Conservation (phyloP, 1,140 invertebrate species). For the Solenopsis invicta region DNA sequence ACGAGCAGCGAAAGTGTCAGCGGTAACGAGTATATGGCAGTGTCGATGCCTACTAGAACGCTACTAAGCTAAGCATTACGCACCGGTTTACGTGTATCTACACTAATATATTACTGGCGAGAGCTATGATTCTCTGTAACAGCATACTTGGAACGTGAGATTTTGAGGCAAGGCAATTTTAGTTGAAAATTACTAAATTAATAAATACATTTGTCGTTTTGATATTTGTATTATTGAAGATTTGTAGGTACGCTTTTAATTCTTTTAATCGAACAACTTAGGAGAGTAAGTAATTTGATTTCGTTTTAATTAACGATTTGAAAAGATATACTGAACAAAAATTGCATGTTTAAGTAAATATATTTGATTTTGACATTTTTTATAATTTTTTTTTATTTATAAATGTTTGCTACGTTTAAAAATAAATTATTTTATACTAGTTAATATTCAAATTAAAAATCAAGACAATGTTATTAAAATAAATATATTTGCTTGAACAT, state of each 20-base stretch:
- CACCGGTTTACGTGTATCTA: constrained; percentile 21
- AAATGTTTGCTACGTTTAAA: too few species aligned
- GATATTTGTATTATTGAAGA: neutral
- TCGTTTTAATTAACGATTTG: constrained; percentile 5
- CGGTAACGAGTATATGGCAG: constrained; percentile 49
- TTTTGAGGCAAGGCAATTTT: neutral
- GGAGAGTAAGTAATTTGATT: neutral
- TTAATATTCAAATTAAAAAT: too few species aligned
- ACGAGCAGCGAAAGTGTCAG: constrained; percentile 45
- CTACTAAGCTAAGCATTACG: constrained; percentile 49
- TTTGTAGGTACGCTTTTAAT: neutral
- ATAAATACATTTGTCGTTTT: neutral
- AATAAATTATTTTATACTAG: too few species aligned
- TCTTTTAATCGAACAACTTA: neutral
- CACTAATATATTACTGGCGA: constrained; percentile 34
- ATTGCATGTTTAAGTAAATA: too few species aligned
- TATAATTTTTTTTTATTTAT: too few species aligned
- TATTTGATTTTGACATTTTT: too few species aligned
- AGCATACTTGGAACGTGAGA: neutral
- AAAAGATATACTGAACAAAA: neutral
- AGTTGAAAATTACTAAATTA: neutral
- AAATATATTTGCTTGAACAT: too few species aligned
- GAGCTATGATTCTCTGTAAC: neutral
- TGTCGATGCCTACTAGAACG: constrained; percentile 40
- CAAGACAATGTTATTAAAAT: too few species aligned